Evolutionary conservation across 2,113 vertebrate genomes (phyloP), one percentile per base, ranked within the genome.

Genomic region (Toxostoma redivivum): DNA sequence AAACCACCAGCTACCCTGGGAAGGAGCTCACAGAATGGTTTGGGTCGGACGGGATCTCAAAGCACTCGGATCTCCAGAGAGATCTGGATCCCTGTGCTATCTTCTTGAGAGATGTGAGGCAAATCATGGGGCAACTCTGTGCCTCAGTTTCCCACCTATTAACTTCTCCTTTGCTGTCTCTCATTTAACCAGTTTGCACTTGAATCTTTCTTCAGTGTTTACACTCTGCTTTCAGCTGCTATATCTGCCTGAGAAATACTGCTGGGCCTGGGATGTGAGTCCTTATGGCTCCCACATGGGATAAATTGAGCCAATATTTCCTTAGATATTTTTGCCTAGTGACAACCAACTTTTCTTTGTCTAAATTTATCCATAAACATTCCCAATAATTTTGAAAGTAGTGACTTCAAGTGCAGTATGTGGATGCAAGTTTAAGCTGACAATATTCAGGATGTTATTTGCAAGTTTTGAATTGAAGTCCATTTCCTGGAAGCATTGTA

Each of bases 331-430:
- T 84, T 89, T 78, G 31, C 7, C 24, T 60, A 19, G 15, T 47
- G 74, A 33, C 30, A 70, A 51, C 69, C 6, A 24, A 42, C 3
- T 73, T 90, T 44, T 35, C 11, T 81, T 77, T 3, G 10, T 70
- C 18, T 67, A 66, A 89, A 78, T 19, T 47, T 66, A 91, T 28
- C 37, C 40, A 81, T 53, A 42, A 85, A 7, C 4, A 62, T 70
- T 62, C 6, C 33, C 28, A 51, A 54, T 60, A 54, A 74, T 84
- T 78, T 81, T 71, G 30, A 22, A 71, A 87, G 15, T 28, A 87
- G 58, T 0, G 0, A 50, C 33, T 71, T 7, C 27, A 81, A 30
- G 14, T 42, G 9, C 23, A 69, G 18, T n/a, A 24, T 1, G 0
- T 15, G 11, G 33, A 38, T 20, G 37, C 17, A 58, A 35, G 53